These are phyloP conservation scores for Digitonthophagus gazella DNA, from an alignment of 2,888 invertebrate genomes.

Conservation along the genomic window DNA sequence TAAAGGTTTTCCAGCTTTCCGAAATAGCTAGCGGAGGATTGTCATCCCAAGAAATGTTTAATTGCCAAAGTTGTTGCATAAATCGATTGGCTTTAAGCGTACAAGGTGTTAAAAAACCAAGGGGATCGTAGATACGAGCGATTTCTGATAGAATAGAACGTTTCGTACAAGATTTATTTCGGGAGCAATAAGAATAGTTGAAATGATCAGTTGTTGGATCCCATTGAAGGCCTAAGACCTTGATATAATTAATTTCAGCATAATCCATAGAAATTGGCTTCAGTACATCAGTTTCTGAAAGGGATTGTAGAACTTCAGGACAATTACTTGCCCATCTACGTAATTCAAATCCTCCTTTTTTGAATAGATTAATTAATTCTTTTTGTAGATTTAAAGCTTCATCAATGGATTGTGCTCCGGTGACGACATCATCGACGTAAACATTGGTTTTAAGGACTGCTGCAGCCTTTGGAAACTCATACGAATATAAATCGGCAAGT, in stretches of 20 bases:
- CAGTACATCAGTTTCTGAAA: neutral
- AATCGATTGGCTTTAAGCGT: conserved; percentile 33
- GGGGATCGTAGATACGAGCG: conserved; percentile 34
- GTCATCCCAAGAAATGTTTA: conserved; percentile 33
- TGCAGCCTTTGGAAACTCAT: too few relatives aligned
- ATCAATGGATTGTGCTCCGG: neutral
- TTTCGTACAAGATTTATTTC: too few relatives aligned
- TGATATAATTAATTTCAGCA: conserved; percentile 25
- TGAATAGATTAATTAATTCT: neutral
- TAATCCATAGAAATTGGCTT: too few relatives aligned
- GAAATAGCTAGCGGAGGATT: neutral
- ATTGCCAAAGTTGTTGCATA: conserved; percentile 33
- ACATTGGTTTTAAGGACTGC: neutral
- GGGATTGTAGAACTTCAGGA: conserved; percentile 12
- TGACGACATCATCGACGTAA: conserved; percentile 13
- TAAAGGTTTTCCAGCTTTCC: too few relatives aligned
- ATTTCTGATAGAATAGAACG: too few relatives aligned
- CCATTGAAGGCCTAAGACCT: conserved; percentile 25
- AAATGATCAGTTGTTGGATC: too few relatives aligned
- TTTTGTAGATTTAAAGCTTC: neutral
- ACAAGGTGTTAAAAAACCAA: conserved; percentile 32
- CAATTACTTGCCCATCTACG: conserved; percentile 4
- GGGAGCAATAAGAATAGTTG: too few relatives aligned
- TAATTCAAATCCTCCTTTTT: neutral
- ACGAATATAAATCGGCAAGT: conserved; percentile 4